A percentile compares a stretch with the other conserved stretches of the same genome.
These are phyloP conservation scores for Hiodon tergisus DNA, from an alignment of 2,113 vertebrate genomes.

Conservation along the genomic window DNA sequence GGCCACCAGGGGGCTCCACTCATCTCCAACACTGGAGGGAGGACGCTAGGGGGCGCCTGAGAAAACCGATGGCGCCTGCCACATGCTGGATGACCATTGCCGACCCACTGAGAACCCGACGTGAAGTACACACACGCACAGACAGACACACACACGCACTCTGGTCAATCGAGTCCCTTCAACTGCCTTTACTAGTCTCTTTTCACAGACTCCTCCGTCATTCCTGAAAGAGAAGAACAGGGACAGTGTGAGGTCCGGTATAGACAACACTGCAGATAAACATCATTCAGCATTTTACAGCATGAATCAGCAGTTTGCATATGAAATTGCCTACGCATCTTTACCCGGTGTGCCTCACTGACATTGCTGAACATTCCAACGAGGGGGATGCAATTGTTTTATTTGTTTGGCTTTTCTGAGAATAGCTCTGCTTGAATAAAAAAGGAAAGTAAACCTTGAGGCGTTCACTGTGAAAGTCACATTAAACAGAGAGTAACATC, in stretches of 20 bases:
- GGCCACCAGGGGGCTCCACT: slow-evolving; percentile 42
- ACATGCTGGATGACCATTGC: background rate
- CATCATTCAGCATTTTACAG: background rate
- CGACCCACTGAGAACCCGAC: background rate
- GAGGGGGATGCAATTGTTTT: background rate
- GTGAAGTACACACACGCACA: background rate
- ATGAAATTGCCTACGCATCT: background rate
- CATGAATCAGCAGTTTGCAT: background rate
- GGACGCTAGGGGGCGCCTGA: slow-evolving; percentile 17
- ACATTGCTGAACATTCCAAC: background rate
- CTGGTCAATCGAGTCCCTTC: too few species aligned
- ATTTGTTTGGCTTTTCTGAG: background rate
- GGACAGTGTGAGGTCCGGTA: background rate
- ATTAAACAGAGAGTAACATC: background rate
- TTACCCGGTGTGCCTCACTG: background rate
- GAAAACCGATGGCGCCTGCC: background rate
- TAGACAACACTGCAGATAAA: background rate
- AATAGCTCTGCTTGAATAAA: background rate
- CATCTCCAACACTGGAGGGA: slow-evolving; percentile 41
- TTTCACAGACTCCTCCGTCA: slow-evolving; percentile 3
- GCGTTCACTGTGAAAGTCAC: background rate
- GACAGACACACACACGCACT: background rate
- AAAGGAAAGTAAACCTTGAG: background rate
- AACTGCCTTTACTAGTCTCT: background rate
- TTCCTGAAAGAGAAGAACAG: slow-evolving; percentile 9